Evolutionary conservation across 2,888 invertebrate genomes (phyloP).

Genomic region (Crepidodera aurea): DNA sequence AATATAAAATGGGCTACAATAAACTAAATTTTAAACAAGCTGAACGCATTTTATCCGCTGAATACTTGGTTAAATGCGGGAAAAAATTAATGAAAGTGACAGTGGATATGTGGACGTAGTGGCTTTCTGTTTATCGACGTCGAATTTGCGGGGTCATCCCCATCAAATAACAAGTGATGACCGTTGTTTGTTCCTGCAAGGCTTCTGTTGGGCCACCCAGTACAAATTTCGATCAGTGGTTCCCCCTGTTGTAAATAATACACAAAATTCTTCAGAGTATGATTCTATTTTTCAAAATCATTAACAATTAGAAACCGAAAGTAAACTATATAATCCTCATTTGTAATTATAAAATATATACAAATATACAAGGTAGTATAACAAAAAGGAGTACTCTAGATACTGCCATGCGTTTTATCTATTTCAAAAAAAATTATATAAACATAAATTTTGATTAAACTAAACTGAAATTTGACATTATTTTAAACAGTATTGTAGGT

Average conservation of each 20-base stretch:
- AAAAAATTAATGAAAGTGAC: too few species aligned
- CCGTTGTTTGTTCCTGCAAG: too few species aligned
- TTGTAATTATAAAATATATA: constrained; percentile 33
- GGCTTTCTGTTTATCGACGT: too few species aligned
- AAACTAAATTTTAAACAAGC: too few species aligned
- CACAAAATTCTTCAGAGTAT: constrained; percentile 11
- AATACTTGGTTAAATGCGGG: too few species aligned
- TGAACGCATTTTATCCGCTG: too few species aligned
- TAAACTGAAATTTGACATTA: constrained; percentile 1
- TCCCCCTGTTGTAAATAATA: neutral
- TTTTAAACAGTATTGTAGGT: neutral
- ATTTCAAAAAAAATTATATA: constrained; percentile 12
- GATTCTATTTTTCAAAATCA: constrained; percentile 27
- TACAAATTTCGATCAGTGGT: too few species aligned
- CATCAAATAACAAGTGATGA: too few species aligned
- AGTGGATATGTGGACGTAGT: too few species aligned
- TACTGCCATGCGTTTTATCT: constrained; percentile 23
- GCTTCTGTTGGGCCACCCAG: too few species aligned
- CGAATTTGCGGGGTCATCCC: too few species aligned
- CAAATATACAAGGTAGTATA: constrained; percentile 38
- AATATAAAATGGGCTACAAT: too few species aligned
- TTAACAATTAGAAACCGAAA: constrained; percentile 30
- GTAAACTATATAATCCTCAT: constrained; percentile 33
- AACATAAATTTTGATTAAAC: constrained; percentile 14
- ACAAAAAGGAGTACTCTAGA: constrained; percentile 23